Percentiles rank a stretch among this genome's conserved stretches.
phyloP scores from a whole-genome alignment of 2,888 invertebrate species.

The Idaea biselata region DNA sequence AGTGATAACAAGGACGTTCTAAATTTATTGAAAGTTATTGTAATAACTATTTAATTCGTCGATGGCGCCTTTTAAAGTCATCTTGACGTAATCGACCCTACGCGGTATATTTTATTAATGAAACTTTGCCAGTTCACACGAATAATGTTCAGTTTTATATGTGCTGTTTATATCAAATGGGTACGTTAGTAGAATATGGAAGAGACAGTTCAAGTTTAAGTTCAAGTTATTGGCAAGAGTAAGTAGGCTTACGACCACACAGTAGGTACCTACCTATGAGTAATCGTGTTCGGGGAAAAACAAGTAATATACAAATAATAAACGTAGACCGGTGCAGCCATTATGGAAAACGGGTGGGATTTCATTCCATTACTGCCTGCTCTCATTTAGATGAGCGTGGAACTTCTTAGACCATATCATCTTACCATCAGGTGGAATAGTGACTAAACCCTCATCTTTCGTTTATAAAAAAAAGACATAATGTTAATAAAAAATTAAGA shows the following conservation, averaged over 20 bases:
- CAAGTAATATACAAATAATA: no score
- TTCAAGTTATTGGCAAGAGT: not conserved
- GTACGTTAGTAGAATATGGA: slow-evolving; percentile 10
- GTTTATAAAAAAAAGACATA: no score
- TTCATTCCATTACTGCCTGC: no score
- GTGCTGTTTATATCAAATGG: slow-evolving; percentile 15
- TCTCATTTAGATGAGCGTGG: no score
- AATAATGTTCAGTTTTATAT: slow-evolving; percentile 23
- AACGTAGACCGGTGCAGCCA: no score
- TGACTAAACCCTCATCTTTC: no score
- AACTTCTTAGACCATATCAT: no score
- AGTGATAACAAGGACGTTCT: no score
- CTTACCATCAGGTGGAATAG: no score
- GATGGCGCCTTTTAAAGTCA: slow-evolving; percentile 55
- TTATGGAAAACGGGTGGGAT: no score
- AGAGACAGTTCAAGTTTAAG: slow-evolving; percentile 2
- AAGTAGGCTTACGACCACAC: slow-evolving; percentile 5
- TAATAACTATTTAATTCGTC: slow-evolving; percentile 56
- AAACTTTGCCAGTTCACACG: slow-evolving; percentile 45
- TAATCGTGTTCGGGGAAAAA: not conserved
- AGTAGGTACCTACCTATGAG: no score
- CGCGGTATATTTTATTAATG: slow-evolving; percentile 59
- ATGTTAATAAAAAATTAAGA: not conserved
- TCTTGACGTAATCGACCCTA: slow-evolving; percentile 46
- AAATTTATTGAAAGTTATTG: slow-evolving; percentile 30